Conservation (phyloP, 1,140 invertebrate species). For the Drosophila arizonae region DNA sequence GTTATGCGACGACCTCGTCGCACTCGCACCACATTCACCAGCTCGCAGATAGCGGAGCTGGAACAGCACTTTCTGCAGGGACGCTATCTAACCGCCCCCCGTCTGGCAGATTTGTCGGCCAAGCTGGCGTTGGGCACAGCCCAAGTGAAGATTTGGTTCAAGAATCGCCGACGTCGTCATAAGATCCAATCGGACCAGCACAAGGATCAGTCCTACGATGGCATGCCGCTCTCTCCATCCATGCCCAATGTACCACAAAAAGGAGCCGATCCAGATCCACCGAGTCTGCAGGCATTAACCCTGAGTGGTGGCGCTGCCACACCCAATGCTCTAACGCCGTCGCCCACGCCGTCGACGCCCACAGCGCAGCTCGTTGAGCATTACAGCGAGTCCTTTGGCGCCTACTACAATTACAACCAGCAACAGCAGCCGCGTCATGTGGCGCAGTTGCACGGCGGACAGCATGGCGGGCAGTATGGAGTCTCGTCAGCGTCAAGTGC, state of each 20-base stretch:
- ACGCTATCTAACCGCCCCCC: conserved; percentile 90
- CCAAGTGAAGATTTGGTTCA: conserved; percentile 95
- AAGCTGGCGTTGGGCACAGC: conserved; percentile 89
- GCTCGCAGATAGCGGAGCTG: conserved; percentile 89
- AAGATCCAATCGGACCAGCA: conserved; percentile 75
- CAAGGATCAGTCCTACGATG: conserved; percentile 70
- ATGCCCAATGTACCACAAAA: conserved; percentile 39
- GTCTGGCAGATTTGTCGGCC: conserved; percentile 91
- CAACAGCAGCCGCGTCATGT: conserved; percentile 39
- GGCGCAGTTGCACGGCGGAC: conserved; percentile 35
- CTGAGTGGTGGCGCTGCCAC: conserved; percentile 46
- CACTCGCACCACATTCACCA: conserved; percentile 91
- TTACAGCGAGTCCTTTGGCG: conserved; percentile 62
- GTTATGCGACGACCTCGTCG: conserved; percentile 76
- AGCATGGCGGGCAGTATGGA: conserved; percentile 33
- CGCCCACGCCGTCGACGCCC: conserved; percentile 66
- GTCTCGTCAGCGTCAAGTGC: conserved; percentile 19
- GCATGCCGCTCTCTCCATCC: conserved; percentile 67
- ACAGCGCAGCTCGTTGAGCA: conserved; percentile 62
- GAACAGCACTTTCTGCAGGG: conserved; percentile 84
- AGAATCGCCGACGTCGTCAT: conserved; percentile 74
- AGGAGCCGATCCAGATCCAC: conserved; percentile 54
- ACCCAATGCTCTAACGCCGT: conserved; percentile 66
- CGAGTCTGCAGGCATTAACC: conserved; percentile 63
- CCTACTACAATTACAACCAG: conserved; percentile 69